Percentiles rank a stretch among this genome's conserved stretches.
Evolutionary conservation across 2,888 invertebrate genomes (phyloP).

Genomic region (Ceriagrion tenellum): DNA sequence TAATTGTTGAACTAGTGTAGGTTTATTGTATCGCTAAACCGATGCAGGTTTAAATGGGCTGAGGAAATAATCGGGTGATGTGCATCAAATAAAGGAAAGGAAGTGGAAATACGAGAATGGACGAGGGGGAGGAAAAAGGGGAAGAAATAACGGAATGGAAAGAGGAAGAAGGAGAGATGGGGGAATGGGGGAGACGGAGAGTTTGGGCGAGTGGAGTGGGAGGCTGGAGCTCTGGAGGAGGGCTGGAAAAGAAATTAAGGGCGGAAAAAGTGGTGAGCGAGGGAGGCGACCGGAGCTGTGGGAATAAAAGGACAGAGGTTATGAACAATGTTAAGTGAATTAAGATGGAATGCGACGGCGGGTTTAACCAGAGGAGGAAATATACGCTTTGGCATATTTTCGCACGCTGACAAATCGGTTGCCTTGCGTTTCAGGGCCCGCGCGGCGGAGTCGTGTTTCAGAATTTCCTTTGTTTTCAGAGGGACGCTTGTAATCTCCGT

Average conservation of each 20-base stretch:
- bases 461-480: background rate
- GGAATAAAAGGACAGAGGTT: background rate
- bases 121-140: background rate
- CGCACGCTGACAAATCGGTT: background rate
- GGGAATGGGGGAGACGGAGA: background rate
- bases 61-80: background rate
- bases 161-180: background rate
- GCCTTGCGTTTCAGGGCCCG: background rate
- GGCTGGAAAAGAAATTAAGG: background rate
- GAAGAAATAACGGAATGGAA: background rate
- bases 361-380: background rate
- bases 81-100: background rate
- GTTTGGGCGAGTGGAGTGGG: background rate
- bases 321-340: conserved; percentile 30
- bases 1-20: no score
- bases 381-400: background rate
- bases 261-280: background rate
- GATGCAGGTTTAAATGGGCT: background rate
- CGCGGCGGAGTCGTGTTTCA: background rate
- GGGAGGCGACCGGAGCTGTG: background rate
- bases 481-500: background rate
- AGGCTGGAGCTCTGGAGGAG: background rate
- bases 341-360: background rate
- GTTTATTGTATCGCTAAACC: background rate
- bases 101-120: background rate